Evolutionary conservation across 2,113 vertebrate species (phyloP).

Genomic region (Suncus etruscus): DNA sequence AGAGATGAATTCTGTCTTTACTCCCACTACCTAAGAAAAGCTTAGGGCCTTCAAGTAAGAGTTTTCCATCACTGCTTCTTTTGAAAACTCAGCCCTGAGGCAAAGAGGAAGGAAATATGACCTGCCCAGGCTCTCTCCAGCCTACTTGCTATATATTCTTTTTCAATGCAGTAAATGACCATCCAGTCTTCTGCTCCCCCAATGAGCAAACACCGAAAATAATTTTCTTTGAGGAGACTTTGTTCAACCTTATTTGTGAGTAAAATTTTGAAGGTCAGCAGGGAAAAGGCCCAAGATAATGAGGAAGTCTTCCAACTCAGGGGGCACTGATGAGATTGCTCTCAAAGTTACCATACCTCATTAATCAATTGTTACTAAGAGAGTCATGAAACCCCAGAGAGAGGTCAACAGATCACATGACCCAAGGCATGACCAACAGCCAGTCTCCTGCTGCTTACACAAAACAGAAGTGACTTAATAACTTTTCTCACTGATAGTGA

Average conservation of each 20-base stretch:
- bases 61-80: not conserved
- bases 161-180: slow-evolving; percentile 61
- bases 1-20: not conserved
- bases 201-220: slow-evolving; percentile 79
- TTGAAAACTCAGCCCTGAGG: slow-evolving; percentile 18
- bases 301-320: slow-evolving; percentile 76
- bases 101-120: not conserved
- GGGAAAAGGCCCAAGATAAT: slow-evolving; percentile 78
- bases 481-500: not conserved
- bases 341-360: slow-evolving; percentile 53
- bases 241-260: slow-evolving; percentile 81
- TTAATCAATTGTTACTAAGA: slow-evolving; percentile 79
- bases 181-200: slow-evolving; percentile 70
- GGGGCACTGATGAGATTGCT: slow-evolving; percentile 60
- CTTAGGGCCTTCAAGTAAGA: not conserved
- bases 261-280: slow-evolving; percentile 77
- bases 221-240: slow-evolving; percentile 82
- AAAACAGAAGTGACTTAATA: slow-evolving; percentile 19
- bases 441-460: not conserved
- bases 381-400: slow-evolving; percentile 62
- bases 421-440: not conserved
- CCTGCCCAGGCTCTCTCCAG: not conserved
- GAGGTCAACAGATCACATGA: slow-evolving; percentile 65
- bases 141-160: not conserved
- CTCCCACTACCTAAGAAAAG: not conserved